Evolutionary conservation across 2,888 invertebrate genomes (phyloP), one percentile per base, ranked within the genome.

Genomic region (Camponotus fellah): DNA sequence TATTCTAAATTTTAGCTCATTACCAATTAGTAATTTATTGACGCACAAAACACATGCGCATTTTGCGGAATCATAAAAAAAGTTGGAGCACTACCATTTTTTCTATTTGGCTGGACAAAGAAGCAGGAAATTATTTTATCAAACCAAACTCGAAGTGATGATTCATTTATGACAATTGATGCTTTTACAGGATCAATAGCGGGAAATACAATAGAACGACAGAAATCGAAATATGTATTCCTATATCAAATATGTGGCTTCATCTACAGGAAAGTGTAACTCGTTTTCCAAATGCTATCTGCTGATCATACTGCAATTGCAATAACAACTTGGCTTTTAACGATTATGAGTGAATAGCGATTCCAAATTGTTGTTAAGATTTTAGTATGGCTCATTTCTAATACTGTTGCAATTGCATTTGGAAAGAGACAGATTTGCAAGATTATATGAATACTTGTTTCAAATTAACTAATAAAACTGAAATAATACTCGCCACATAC

Each of bases 351-450:
- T 26, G 14, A 21, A 17, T 66, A 6, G 21, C 43, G 40, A 26
- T 66, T 43, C 66, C 66, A 26, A 66, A 66, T 46, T 6, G 9
- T 26, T 26, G 66, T 3, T 66, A 46, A 9, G 66, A 66, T 26
- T 66, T 66, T 66, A 37, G 37, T 3, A 32, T 60, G 64, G 64
- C 64, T 0, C 5, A 2, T n/a, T 64, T 37, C 64, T 37, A 37
- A n/a, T n/a, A n/a, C n/a, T n/a, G n/a, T 64, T 10, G 37, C 37
- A 64, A 64, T 64, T 37, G n/a, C 64, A 64, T 64, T 64, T 64
- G n/a, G 9, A 9, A 64, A 64, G 10, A 64, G 14, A 34, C 32
- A 17, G 34, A 64, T 37, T 64, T 64, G 14, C 2, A 64, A 17
- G 17, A 62, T 17, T 64, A 64, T 64, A 9, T 37, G n/a, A 64